These are phyloP conservation scores for Lepisosteus oculatus DNA, from an alignment of 2,113 vertebrate species.

Conservation along the genomic window DNA sequence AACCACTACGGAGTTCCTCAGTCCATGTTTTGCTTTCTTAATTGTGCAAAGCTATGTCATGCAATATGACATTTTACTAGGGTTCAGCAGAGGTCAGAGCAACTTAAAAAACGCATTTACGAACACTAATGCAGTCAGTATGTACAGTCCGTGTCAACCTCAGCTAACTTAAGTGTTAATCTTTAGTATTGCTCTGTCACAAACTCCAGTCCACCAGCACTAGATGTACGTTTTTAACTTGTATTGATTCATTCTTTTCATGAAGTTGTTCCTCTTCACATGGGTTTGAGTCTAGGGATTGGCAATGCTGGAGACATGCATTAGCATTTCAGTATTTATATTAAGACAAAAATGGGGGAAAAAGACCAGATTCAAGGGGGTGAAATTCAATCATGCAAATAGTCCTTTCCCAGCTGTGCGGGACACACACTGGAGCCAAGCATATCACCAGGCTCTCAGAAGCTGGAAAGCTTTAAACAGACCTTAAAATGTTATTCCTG, in stretches of 20 bases:
- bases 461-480: slow-evolving; percentile 24
- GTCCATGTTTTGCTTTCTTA: slow-evolving; percentile 23
- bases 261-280: too few relatives aligned
- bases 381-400: slow-evolving; percentile 15
- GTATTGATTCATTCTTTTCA: too few relatives aligned
- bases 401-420: slow-evolving; percentile 23
- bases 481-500: slow-evolving; percentile 7
- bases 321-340: slow-evolving; percentile 41
- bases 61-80: slow-evolving; percentile 13
- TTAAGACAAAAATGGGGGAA: slow-evolving; percentile 21
- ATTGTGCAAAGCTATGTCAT: slow-evolving; percentile 9
- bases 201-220: neutral
- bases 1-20: neutral
- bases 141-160: slow-evolving; percentile 13
- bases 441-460: slow-evolving; percentile 36
- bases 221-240: too few relatives aligned
- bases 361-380: slow-evolving; percentile 10
- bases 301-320: slow-evolving; percentile 10
- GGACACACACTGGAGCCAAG: slow-evolving; percentile 32
- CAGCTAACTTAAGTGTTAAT: slow-evolving; percentile 13
- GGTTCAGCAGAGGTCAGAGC: slow-evolving; percentile 5
- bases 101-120: neutral
- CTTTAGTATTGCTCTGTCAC: neutral
- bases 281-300: too few relatives aligned
- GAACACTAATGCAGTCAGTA: neutral